Base-by-base conservation (phyloP, 2,113 vertebrate genomes). In the Lycocorax pyrrhopterus region DNA sequence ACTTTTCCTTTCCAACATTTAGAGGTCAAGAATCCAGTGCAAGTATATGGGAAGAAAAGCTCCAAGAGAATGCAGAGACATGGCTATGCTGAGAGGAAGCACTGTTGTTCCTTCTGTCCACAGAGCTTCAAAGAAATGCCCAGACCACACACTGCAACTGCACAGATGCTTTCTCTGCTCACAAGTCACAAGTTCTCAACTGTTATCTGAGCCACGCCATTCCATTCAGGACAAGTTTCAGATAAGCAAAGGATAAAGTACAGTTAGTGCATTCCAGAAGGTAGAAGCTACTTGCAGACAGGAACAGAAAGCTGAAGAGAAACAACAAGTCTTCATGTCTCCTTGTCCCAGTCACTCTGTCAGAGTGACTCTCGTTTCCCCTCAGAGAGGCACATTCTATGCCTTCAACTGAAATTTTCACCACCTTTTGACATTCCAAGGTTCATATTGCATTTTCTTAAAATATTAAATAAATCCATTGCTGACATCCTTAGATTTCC, bases 161-260 rank as follows among this genome's bases (percentile, higher is more conserved):
- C 5, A 39, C 30, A 51, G 74, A 52, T n/a, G 29, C 55, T 14
- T 16, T n/a, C 71, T 63, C 55, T 29, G 66, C 37, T 73, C 76
- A 21, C 41, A 71, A 83, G 44, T 56, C 58, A 71, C 85, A 69
- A 49, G 47, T 32, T 76, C 67, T 33, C 63, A 51, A 15, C 64
- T 78, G 64, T 51, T 49, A 4, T 33, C 46, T 51, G 29, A 73
- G 71, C 60, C 49, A 63, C 13, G 4, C 56, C 72, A 43, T 53
- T 53, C 68, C 55, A 13, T 19, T n/a, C 59, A 79, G 51, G 37
- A 67, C 32, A n/a, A 53, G 46, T 18, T 85, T 62, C 59, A 93
- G 94, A 88, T 58, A 93, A 93, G 85, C 72, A 80, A 74, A 90
- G 72, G 82, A 92, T 74, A 58, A 93, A 93, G 92, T 79, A 87